Conservation (phyloP, 2,888 invertebrate species). For the Papilio gigon region DNA sequence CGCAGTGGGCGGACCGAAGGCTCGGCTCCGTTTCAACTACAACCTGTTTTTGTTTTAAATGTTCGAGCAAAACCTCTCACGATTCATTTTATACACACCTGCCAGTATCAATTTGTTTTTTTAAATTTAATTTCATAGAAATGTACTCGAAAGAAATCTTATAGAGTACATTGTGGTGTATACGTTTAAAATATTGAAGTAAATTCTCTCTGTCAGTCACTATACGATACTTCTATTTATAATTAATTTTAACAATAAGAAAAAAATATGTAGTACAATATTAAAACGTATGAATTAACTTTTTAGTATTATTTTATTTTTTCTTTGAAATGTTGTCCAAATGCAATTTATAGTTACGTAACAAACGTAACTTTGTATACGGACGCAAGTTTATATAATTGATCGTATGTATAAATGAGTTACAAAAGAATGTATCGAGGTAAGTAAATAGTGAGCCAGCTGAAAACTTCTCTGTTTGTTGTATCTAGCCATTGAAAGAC, state of each 20-base stretch:
- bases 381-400: no score
- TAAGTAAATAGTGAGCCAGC: conserved; percentile 66
- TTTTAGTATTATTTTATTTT: no score
- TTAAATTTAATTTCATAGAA: conserved; percentile 6
- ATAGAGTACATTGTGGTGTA: background rate
- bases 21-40: conserved; percentile 63
- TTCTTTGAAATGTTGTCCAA: no score
- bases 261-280: no score
- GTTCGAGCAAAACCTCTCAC: conserved; percentile 33
- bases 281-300: no score
- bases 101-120: conserved; percentile 39
- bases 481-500: conserved; percentile 71
- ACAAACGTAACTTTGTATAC: no score
- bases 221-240: no score
- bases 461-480: conserved; percentile 48
- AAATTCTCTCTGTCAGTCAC: no score
- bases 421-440: background rate
- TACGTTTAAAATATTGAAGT: no score
- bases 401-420: background rate
- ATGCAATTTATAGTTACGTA: no score
- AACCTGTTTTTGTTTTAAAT: conserved; percentile 71
- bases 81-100: conserved; percentile 41
- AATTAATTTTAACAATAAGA: no score
- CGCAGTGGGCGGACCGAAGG: conserved; percentile 73
- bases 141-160: background rate